These are phyloP conservation scores for Sinosuthora webbiana DNA, from an alignment of 2,113 vertebrate genomes.

Conservation along the genomic window DNA sequence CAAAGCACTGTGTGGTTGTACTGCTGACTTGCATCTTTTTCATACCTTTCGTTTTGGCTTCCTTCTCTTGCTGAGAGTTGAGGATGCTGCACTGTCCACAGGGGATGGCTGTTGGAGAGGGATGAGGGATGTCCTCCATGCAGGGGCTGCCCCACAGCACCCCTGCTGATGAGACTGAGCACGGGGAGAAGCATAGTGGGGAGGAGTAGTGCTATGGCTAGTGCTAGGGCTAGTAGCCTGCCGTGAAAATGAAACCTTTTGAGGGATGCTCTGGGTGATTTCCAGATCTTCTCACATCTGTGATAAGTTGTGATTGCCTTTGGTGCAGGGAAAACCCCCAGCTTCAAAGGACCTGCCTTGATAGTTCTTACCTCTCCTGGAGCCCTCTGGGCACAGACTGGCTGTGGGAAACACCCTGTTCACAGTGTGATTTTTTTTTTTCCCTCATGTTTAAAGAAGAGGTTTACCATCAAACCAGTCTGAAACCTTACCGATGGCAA, in stretches of 20 bases:
- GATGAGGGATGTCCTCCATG: neutral
- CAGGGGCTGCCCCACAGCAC: neutral
- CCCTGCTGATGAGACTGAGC: neutral
- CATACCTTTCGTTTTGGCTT: neutral
- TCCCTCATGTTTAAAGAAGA: neutral
- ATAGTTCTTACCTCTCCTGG: neutral
- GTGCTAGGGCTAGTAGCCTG: too few species aligned
- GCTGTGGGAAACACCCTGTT: constrained; percentile 8
- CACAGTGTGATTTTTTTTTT: neutral
- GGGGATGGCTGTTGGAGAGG: neutral
- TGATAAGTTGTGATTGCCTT: neutral
- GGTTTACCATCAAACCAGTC: neutral
- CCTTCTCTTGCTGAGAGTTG: neutral
- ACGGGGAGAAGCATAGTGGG: neutral
- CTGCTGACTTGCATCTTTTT: neutral
- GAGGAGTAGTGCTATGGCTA: neutral
- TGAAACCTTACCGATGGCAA: neutral
- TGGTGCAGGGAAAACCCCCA: neutral
- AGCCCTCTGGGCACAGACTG: neutral
- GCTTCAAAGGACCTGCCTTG: neutral
- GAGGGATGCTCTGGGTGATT: neutral
- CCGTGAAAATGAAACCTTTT: neutral
- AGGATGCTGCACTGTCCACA: fast-evolving
- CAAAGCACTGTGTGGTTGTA: neutral
- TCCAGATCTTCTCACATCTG: neutral